Conservation (phyloP, 1,140 invertebrate genomes). For the Metaphire vulgaris region DNA sequence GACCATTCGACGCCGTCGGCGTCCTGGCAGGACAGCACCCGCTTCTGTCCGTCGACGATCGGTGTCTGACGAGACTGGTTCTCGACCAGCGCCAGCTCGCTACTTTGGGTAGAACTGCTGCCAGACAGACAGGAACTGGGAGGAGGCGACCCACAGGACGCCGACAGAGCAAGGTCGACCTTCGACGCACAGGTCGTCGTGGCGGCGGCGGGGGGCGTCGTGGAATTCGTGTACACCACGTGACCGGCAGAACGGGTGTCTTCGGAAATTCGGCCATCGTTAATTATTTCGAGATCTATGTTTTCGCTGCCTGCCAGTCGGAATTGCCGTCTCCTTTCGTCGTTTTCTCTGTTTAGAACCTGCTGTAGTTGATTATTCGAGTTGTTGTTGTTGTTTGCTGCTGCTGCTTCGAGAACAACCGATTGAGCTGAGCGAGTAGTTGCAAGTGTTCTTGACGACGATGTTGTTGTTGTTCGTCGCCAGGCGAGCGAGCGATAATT, state of each 20-base stretch:
- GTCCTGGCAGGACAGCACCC: too few relatives aligned
- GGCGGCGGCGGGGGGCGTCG: too few relatives aligned
- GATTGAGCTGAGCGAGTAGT: not conserved
- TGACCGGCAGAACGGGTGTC: too few relatives aligned
- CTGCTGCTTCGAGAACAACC: not conserved
- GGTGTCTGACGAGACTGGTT: too few relatives aligned
- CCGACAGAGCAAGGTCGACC: not conserved
- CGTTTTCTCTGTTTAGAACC: not conserved
- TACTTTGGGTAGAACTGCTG: not conserved
- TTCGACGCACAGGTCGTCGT: not conserved
- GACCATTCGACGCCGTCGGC: too few relatives aligned
- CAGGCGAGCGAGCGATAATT: not conserved
- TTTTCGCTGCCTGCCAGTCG: not conserved
- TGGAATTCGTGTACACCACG: too few relatives aligned
- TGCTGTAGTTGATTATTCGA: too few relatives aligned
- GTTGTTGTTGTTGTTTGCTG: too few relatives aligned
- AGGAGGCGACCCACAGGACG: not conserved
- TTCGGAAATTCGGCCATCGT: too few relatives aligned
- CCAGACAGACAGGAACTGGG: not conserved
- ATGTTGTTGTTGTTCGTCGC: constrained; percentile 1
- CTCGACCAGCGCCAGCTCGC: not conserved
- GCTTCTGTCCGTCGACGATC: too few relatives aligned
- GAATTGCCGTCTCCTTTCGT: not conserved
- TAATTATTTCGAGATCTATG: too few relatives aligned
- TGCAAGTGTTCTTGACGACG: not conserved